A percentile compares a stretch with the other conserved stretches of the same genome.
Conservation (phyloP, 2,888 invertebrate genomes). For the Troglohyphantes excavatus region DNA sequence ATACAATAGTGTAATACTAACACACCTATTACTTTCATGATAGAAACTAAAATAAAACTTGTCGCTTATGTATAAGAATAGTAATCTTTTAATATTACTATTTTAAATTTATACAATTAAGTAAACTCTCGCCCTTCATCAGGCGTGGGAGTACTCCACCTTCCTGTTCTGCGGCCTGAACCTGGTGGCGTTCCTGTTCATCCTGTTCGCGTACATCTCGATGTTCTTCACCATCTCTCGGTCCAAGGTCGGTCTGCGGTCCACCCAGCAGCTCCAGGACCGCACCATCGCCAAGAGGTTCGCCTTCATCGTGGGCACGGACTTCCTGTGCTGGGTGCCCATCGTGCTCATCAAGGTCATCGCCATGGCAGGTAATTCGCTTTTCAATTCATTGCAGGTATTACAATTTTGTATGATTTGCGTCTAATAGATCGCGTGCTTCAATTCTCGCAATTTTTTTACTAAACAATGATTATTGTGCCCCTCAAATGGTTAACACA, state of each 20-base stretch:
- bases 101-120: too few relatives aligned
- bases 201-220: conserved; percentile 85
- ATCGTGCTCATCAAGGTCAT: conserved; percentile 85
- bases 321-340: conserved; percentile 86
- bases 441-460: too few relatives aligned
- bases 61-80: too few relatives aligned
- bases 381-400: too few relatives aligned
- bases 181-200: conserved; percentile 85
- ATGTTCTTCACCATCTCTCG: conserved; percentile 86
- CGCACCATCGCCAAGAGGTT: conserved; percentile 86
- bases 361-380: conserved; percentile 84
- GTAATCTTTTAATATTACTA: too few relatives aligned
- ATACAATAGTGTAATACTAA: too few relatives aligned
- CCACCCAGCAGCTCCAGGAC: conserved; percentile 85
- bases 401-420: too few relatives aligned
- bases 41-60: too few relatives aligned
- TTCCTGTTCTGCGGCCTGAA: conserved; percentile 85
- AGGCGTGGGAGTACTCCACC: conserved; percentile 85
- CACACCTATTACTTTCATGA: too few relatives aligned
- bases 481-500: too few relatives aligned
- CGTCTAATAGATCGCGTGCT: too few relatives aligned
- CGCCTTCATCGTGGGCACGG: conserved; percentile 86
- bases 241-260: conserved; percentile 85
- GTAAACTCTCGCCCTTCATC: neutral
- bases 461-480: too few relatives aligned